These are phyloP conservation scores for Neogobius melanostomus DNA, from an alignment of 2,113 vertebrate genomes.

Conservation along the genomic window DNA sequence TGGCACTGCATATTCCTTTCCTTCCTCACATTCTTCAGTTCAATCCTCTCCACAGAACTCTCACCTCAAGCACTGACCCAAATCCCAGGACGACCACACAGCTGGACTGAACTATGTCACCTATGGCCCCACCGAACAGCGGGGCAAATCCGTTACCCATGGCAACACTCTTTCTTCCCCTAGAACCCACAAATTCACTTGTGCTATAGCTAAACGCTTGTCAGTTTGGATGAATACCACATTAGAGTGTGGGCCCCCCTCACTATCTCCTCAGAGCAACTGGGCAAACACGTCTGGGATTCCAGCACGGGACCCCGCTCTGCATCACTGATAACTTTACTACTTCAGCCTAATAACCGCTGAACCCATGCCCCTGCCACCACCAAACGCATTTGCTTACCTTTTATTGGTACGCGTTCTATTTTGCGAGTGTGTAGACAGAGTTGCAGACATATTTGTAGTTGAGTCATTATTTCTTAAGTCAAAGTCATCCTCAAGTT, in stretches of 20 bases:
- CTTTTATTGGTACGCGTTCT: no score
- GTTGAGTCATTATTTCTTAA: no score
- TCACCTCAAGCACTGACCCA: slow-evolving; percentile 9
- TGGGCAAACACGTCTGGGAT: slow-evolving; percentile 15
- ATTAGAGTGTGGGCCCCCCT: slow-evolving; percentile 27
- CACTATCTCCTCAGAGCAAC: slow-evolving; percentile 20
- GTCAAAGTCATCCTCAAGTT: no score
- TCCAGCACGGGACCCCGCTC: slow-evolving; percentile 20
- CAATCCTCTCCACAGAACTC: slow-evolving; percentile 15
- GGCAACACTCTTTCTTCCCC: slow-evolving; percentile 39
- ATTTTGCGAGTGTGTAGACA: no score
- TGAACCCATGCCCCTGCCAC: no score
- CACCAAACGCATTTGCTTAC: no score
- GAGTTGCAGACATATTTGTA: no score
- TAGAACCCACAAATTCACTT: slow-evolving; percentile 29
- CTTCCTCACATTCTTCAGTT: slow-evolving; percentile 10
- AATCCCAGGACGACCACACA: slow-evolving; percentile 48
- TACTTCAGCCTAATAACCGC: not conserved
- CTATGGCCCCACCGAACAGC: slow-evolving; percentile 26
- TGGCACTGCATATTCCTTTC: not conserved
- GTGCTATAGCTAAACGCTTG: slow-evolving; percentile 6
- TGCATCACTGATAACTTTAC: slow-evolving; percentile 10
- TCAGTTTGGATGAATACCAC: slow-evolving; percentile 45
- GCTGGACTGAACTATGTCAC: slow-evolving; percentile 44
- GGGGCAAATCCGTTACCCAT: slow-evolving; percentile 55